Percentiles rank a stretch among this genome's conserved stretches.
Evolutionary conservation across 2,888 invertebrate genomes (phyloP).

Genomic region (Sthenelais limicola): DNA sequence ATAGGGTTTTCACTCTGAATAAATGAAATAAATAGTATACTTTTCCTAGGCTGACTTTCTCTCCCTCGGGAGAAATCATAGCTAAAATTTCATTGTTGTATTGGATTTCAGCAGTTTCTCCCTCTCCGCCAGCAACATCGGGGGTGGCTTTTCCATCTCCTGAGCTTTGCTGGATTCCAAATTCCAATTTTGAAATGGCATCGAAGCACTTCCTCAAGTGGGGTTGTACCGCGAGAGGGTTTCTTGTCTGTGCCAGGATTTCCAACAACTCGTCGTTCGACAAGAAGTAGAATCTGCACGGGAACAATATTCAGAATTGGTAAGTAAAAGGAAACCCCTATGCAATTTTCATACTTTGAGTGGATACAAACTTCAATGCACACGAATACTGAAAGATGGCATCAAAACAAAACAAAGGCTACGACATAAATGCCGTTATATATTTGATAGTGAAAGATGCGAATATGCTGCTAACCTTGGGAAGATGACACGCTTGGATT

Average conservation of each 20-base stretch:
- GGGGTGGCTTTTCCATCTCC: slow-evolving; percentile 60
- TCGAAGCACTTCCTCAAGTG: slow-evolving; percentile 90
- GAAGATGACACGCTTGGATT: slow-evolving; percentile 89
- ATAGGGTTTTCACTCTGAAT: no score
- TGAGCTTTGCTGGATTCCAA: slow-evolving; percentile 60
- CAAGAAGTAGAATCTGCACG: slow-evolving; percentile 84
- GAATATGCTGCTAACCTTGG: slow-evolving; percentile 74
- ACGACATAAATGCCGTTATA: no score
- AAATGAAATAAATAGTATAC: slow-evolving; percentile 72
- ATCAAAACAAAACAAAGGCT: no score
- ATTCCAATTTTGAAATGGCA: slow-evolving; percentile 72
- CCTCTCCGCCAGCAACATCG: slow-evolving; percentile 52
- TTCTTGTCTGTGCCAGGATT: slow-evolving; percentile 90
- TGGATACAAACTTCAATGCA: no score
- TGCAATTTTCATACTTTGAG: no score
- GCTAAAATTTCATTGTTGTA: slow-evolving; percentile 87
- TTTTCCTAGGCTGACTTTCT: slow-evolving; percentile 84
- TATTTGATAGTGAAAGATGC: not conserved
- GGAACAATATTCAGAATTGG: no score
- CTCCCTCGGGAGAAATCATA: slow-evolving; percentile 92
- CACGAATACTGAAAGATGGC: no score
- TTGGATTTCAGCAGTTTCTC: slow-evolving; percentile 53
- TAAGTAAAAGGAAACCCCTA: no score
- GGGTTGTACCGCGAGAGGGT: slow-evolving; percentile 89
- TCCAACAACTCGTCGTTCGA: slow-evolving; percentile 92